Evolutionary conservation across 1,140 invertebrate genomes (phyloP).

Genomic region (Drosophila pruinosa): DNA sequence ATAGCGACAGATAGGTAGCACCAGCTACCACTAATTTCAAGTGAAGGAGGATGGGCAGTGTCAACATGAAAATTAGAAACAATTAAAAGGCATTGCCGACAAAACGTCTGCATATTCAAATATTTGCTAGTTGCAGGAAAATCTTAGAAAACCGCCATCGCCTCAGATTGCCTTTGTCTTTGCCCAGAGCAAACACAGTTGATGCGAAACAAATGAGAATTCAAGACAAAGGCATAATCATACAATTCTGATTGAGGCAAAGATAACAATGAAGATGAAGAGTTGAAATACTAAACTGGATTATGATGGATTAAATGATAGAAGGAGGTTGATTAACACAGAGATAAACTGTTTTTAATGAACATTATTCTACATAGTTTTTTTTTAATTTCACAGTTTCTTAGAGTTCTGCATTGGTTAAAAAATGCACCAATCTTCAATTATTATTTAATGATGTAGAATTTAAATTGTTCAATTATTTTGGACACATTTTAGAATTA

Average conservation of each 20-base stretch:
- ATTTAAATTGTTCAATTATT: no score
- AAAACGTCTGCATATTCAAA: conserved; percentile 43
- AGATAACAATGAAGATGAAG: neutral
- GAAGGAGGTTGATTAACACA: no score
- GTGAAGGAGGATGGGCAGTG: conserved; percentile 23
- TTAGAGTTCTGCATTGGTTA: neutral
- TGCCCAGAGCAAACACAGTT: conserved; percentile 25
- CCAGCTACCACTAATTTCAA: conserved; percentile 10
- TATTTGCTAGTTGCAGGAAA: conserved; percentile 62
- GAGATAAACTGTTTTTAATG: no score
- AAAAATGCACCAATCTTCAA: no score
- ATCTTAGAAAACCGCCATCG: conserved; percentile 40
- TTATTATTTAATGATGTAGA: no score
- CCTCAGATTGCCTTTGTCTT: conserved; percentile 12
- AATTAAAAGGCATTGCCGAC: conserved; percentile 69
- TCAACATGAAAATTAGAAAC: conserved; percentile 75
- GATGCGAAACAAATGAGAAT: conserved; percentile 18
- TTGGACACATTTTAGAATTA: no score
- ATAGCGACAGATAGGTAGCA: conserved; percentile 44
- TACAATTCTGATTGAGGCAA: neutral
- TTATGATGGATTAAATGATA: neutral
- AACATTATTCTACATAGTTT: no score
- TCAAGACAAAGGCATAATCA: conserved; percentile 6
- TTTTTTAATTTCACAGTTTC: no score
- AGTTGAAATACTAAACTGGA: neutral